These are phyloP conservation scores for Pherbina coryleti DNA, from an alignment of 2,888 invertebrate genomes.

Conservation along the genomic window DNA sequence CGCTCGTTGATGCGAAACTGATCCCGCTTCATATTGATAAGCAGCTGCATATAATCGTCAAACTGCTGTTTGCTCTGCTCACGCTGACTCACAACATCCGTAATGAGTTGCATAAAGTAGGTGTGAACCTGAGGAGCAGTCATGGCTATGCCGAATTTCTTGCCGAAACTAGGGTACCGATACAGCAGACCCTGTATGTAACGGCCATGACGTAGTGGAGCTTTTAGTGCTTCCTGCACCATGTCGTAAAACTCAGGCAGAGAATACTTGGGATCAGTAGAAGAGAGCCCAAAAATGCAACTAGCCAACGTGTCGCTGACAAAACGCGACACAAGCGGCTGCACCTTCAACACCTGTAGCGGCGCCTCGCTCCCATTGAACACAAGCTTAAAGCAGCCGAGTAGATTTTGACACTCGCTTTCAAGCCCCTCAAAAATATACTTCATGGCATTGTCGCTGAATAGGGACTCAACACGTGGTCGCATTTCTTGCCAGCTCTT, in stretches of 20 bases:
- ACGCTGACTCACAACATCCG: conserved; percentile 54
- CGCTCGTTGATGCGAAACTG: conserved; percentile 60
- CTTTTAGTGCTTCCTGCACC: conserved; percentile 57
- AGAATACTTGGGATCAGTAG: conserved; percentile 44
- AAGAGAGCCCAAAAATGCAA: conserved; percentile 58
- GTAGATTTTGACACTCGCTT: conserved; percentile 53
- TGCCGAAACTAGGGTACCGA: conserved; percentile 58
- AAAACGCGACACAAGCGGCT: conserved; percentile 58
- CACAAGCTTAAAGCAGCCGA: conserved; percentile 53
- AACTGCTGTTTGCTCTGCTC: conserved; percentile 27
- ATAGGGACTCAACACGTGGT: conserved; percentile 65
- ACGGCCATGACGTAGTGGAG: conserved; percentile 55
- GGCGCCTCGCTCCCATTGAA: conserved; percentile 62
- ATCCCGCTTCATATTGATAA: conserved; percentile 71
- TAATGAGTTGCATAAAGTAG: conserved; percentile 56
- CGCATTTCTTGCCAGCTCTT: conserved; percentile 68
- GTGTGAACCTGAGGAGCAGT: conserved; percentile 55
- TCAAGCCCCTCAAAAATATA: conserved; percentile 57
- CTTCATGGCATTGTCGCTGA: conserved; percentile 63
- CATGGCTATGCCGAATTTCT: conserved; percentile 53
- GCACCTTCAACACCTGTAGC: conserved; percentile 52
- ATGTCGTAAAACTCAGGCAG: conserved; percentile 60
- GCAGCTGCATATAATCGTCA: conserved; percentile 73
- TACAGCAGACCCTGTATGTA: conserved; percentile 56
- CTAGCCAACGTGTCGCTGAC: conserved; percentile 58